phyloP scores from a whole-genome alignment of 1,140 invertebrate genomes.

The Vollenhovia emeryi region DNA sequence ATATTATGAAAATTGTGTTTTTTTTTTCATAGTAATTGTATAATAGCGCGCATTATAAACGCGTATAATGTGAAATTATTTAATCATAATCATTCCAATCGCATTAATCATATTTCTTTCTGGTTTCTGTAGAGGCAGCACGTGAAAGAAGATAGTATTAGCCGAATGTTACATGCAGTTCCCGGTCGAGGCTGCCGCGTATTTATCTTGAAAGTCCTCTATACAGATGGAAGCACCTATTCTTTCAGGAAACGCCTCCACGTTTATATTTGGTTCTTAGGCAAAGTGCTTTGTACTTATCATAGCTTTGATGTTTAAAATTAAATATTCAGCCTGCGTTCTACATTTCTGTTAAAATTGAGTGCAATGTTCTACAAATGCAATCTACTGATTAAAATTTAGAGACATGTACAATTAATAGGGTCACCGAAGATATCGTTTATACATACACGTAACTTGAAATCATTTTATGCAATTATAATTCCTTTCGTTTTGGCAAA shows the following conservation, averaged over 20 bases:
- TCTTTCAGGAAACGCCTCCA: neutral
- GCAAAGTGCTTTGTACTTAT: neutral
- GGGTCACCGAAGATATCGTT: neutral
- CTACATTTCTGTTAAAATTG: neutral
- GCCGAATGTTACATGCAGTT: neutral
- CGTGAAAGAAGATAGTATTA: slow-evolving; percentile 15
- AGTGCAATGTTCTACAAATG: neutral
- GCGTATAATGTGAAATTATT: slow-evolving; percentile 1
- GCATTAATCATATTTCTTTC: neutral
- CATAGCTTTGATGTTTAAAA: neutral
- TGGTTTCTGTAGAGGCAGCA: slow-evolving; percentile 7
- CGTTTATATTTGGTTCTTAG: neutral
- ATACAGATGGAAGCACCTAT: slow-evolving; percentile 48
- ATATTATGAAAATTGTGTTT: neutral
- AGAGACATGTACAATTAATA: neutral
- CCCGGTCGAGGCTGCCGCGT: neutral
- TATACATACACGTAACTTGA: neutral
- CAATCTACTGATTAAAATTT: neutral
- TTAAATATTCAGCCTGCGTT: neutral
- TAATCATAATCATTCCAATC: neutral
- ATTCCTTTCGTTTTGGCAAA: neutral
- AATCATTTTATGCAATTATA: neutral
- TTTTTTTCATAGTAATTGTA: neutral
- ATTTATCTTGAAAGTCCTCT: slow-evolving; percentile 1
- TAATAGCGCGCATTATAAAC: neutral